Conservation (phyloP, 2,888 invertebrate species). For the Drosophila maculinotata region DNA sequence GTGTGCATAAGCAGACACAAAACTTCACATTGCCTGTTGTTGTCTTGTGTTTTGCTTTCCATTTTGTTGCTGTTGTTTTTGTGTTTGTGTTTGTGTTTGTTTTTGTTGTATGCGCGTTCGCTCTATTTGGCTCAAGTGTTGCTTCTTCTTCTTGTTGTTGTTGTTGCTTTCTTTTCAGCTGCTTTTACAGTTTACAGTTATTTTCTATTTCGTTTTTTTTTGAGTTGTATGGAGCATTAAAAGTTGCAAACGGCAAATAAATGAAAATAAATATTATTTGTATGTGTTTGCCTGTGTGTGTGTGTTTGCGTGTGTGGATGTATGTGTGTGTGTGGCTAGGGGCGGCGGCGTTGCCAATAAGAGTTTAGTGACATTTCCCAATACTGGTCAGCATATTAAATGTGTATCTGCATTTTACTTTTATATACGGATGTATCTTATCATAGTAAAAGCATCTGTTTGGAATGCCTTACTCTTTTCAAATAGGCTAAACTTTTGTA, state of each 20-base stretch:
- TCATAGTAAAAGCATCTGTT: background rate
- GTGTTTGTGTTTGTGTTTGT: too few species aligned
- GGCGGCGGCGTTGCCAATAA: conserved; percentile 1
- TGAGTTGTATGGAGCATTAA: conserved; percentile 31
- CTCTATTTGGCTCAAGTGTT: conserved; percentile 56
- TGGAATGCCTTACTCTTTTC: background rate
- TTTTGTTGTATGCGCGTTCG: conserved; percentile 36
- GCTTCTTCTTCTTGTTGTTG: conserved; percentile 23
- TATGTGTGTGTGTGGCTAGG: background rate
- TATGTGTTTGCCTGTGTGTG: background rate
- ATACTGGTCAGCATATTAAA: conserved; percentile 3
- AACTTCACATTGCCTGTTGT: conserved; percentile 44
- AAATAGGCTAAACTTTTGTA: too few species aligned
- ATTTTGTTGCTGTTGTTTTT: conserved; percentile 46
- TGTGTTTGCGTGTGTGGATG: background rate
- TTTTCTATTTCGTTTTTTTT: conserved; percentile 38
- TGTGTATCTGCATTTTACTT: background rate
- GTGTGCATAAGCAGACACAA: conserved; percentile 36
- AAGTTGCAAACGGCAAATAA: conserved; percentile 44
- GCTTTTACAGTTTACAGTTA: conserved; percentile 51
- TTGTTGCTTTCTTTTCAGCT: conserved; percentile 44
- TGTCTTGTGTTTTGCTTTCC: conserved; percentile 44
- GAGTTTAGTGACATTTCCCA: conserved; percentile 24
- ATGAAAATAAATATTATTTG: conserved; percentile 42
- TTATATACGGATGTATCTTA: too few species aligned